A percentile compares a stretch with the other conserved stretches of the same genome.
These are phyloP conservation scores for Agrenia bidenticulata DNA, from an alignment of 2,888 invertebrate genomes.

Conservation along the genomic window DNA sequence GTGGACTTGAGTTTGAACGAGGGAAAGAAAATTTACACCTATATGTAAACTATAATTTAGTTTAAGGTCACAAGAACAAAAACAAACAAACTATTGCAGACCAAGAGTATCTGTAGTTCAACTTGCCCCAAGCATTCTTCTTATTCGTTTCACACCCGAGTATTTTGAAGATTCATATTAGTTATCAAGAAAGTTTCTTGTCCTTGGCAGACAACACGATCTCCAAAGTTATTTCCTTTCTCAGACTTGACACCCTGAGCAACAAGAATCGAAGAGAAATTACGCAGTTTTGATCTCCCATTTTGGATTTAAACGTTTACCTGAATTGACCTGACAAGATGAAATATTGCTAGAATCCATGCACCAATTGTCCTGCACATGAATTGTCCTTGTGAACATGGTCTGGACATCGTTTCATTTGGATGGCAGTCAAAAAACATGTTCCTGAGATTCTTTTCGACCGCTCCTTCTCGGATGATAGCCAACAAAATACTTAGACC, in stretches of 20 bases:
- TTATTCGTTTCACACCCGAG: background rate
- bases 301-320: background rate
- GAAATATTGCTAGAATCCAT: too few species aligned
- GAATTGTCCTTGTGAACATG: too few species aligned
- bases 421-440: too few species aligned
- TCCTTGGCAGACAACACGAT: background rate
- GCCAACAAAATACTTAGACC: background rate
- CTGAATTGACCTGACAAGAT: too few species aligned
- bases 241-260: background rate
- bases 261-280: background rate
- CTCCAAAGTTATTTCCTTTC: too few species aligned
- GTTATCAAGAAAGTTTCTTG: background rate
- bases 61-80: too few species aligned
- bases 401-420: too few species aligned
- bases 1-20: too few species aligned
- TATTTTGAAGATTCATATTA: background rate
- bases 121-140: constrained; percentile 10
- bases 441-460: background rate
- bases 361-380: too few species aligned
- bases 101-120: background rate
- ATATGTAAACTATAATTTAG: too few species aligned
- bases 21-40: too few species aligned
- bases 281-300: background rate
- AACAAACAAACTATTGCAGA: too few species aligned
- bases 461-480: background rate